Evolutionary conservation across 2,888 invertebrate genomes (phyloP).

Genomic region (Camptogramma bilineatum): DNA sequence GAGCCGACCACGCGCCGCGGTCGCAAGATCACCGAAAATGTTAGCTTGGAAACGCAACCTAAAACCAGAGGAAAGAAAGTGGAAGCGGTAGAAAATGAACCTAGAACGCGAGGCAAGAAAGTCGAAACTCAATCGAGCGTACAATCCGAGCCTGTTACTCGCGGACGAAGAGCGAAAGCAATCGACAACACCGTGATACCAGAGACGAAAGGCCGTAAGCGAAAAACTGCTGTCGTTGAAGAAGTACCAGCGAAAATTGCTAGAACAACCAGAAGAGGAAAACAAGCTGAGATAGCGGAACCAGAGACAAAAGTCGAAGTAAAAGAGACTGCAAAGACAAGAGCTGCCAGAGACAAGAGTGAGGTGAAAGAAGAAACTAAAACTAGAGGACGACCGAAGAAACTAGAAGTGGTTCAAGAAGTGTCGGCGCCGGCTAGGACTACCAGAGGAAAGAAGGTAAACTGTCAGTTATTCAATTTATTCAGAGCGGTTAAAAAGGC

Average conservation of each 20-base stretch:
- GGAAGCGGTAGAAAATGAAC: conserved; percentile 11
- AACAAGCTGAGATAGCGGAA: conserved; percentile 38
- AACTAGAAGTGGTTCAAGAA: neutral
- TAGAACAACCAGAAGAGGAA: conserved; percentile 43
- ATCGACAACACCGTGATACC: conserved; percentile 25
- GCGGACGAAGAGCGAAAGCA: conserved; percentile 37
- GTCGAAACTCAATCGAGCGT: conserved; percentile 42
- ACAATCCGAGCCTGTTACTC: conserved; percentile 34
- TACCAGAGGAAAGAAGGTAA: conserved; percentile 30
- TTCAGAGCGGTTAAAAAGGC: too few species aligned
- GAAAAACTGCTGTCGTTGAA: conserved; percentile 43
- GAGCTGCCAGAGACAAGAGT: conserved; percentile 4
- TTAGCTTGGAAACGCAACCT: conserved; percentile 32
- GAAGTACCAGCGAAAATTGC: conserved; percentile 47
- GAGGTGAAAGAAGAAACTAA: conserved; percentile 1
- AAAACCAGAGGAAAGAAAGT: conserved; percentile 20
- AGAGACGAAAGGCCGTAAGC: conserved; percentile 47
- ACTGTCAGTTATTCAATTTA: neutral
- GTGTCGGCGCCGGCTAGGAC: conserved; percentile 14
- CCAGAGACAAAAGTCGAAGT: neutral
- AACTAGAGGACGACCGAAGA: conserved; percentile 23
- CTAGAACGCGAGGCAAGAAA: conserved; percentile 46
- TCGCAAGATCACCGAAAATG: conserved; percentile 22
- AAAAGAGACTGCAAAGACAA: conserved; percentile 11
- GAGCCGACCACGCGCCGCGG: conserved; percentile 30